Conservation (phyloP, 1,140 invertebrate species). For the Pachypeltis micranthus region DNA sequence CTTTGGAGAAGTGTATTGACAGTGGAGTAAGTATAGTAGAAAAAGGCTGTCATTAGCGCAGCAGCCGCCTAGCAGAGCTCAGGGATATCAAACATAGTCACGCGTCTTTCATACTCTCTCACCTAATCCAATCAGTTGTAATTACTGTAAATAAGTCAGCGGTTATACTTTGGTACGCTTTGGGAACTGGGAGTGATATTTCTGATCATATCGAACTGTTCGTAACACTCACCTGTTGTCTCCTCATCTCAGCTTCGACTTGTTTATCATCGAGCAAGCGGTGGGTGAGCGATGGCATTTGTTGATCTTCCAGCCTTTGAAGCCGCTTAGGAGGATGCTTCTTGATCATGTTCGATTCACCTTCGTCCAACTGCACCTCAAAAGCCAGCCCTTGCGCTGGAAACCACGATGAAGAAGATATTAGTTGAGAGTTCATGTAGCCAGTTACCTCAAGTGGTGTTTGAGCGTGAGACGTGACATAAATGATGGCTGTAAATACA, state of each 20-base stretch:
- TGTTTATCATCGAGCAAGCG: slow-evolving; percentile 51
- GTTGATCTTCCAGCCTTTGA: slow-evolving; percentile 45
- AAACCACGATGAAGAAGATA: not conserved
- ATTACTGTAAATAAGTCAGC: not conserved
- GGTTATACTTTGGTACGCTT: too few relatives aligned
- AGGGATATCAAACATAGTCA: too few relatives aligned
- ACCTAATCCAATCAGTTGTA: not conserved
- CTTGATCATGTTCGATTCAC: slow-evolving; percentile 35
- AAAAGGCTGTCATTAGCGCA: too few relatives aligned
- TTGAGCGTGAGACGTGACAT: too few relatives aligned
- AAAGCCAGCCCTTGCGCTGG: slow-evolving; percentile 46
- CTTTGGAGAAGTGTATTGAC: too few relatives aligned
- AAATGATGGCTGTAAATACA: too few relatives aligned
- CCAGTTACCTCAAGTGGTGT: too few relatives aligned
- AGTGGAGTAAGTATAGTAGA: too few relatives aligned
- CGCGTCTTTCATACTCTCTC: too few relatives aligned
- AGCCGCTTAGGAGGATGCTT: slow-evolving; percentile 46
- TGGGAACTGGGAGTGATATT: too few relatives aligned
- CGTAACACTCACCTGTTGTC: slow-evolving; percentile 29
- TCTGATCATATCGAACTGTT: too few relatives aligned
- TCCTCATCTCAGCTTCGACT: slow-evolving; percentile 51
- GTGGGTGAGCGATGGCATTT: slow-evolving; percentile 40
- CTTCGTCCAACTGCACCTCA: slow-evolving; percentile 45
- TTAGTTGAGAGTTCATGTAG: not conserved
- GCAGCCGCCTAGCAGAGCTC: too few relatives aligned